Evolutionary conservation across 2,797 vertebrate species (phyloP).

Genomic region (Neomorphus geoffroyi): DNA sequence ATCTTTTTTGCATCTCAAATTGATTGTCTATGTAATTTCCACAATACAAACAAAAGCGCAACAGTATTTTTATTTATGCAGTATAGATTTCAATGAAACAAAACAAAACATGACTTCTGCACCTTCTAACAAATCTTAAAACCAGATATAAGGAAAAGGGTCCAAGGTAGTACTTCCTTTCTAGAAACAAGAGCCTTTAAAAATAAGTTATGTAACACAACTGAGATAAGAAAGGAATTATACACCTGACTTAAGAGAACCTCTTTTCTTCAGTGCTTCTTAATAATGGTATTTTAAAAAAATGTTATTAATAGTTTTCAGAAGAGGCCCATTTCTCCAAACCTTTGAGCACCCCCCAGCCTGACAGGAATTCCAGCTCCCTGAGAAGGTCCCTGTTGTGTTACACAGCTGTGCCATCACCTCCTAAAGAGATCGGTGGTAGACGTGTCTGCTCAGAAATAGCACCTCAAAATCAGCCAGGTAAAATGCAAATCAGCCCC

Average conservation of each 20-base stretch:
- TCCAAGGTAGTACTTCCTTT: neutral
- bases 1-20: neutral
- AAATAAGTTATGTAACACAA: neutral
- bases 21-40: neutral
- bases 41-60: neutral
- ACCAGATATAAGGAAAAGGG: neutral
- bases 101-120: neutral
- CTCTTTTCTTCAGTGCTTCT: neutral
- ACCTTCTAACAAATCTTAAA: neutral
- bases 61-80: neutral
- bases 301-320: neutral
- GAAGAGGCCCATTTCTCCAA: neutral
- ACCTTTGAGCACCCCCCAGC: neutral
- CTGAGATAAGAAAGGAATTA: neutral
- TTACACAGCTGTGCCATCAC: neutral
- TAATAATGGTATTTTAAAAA: neutral
- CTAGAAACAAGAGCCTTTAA: neutral
- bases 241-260: neutral
- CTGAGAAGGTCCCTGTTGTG: rapidly evolving
- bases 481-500: neutral
- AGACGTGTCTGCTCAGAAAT: neutral
- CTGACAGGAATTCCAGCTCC: rapidly evolving
- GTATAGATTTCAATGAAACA: neutral
- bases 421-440: neutral
- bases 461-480: neutral